A percentile compares a stretch with the other conserved stretches of the same genome.
phyloP scores from a whole-genome alignment of 1,140 invertebrate genomes.

The Lineus longissimus region DNA sequence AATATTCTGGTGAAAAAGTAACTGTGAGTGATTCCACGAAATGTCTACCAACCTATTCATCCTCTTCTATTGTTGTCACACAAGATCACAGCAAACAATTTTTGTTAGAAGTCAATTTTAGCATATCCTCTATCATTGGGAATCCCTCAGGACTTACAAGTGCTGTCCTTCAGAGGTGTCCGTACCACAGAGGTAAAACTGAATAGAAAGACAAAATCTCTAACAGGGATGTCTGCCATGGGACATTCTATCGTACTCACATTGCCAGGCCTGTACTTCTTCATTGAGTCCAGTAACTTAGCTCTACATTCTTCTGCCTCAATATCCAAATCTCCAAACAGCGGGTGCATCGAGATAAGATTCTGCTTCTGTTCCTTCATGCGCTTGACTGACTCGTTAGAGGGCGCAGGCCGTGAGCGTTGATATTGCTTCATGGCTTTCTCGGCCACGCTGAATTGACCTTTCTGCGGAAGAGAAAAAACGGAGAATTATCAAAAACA shows the following conservation, averaged over 20 bases:
- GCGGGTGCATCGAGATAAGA: slow-evolving; percentile 57
- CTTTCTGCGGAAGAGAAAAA: slow-evolving; percentile 65
- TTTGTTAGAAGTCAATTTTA: no score
- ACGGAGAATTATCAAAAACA: slow-evolving; percentile 2
- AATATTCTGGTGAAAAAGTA: slow-evolving; percentile 2
- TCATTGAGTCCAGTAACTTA: slow-evolving; percentile 70
- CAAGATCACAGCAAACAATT: no score
- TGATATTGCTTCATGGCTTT: slow-evolving; percentile 92
- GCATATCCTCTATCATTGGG: no score
- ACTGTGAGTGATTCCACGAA: no score
- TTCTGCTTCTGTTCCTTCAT: slow-evolving; percentile 62
- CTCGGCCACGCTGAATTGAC: slow-evolving; percentile 70
- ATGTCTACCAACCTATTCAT: no score
- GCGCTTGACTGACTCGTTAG: slow-evolving; percentile 80
- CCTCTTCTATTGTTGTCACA: no score
- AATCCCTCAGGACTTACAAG: no score
- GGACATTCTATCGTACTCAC: slow-evolving; percentile 68
- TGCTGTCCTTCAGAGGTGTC: no score
- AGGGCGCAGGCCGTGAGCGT: slow-evolving; percentile 78
- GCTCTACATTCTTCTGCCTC: slow-evolving; percentile 27
- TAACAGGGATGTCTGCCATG: no score
- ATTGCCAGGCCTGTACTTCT: slow-evolving; percentile 75
- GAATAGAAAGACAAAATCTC: no score
- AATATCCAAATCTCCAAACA: slow-evolving; percentile 53
- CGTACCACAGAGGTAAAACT: no score